Base-by-base conservation (phyloP, 2,113 vertebrate genomes). In the Motacilla tschutschensis region DNA sequence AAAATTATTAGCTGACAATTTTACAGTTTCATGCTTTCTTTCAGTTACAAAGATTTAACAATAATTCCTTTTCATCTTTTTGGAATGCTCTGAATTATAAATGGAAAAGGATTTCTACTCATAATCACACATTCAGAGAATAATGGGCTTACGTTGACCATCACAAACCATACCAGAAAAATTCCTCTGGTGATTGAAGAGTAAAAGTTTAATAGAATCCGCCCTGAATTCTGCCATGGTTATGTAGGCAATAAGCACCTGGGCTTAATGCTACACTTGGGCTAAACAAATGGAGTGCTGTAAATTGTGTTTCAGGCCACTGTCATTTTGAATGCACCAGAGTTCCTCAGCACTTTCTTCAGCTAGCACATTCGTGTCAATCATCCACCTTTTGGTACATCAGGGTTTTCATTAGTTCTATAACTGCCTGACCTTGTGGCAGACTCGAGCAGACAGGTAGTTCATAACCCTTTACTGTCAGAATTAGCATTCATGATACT, bases 401-500 rank as follows among this genome's bases (percentile, higher is more conserved):
- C 70, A 78, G 94, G 88, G 90, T 90, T 95, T 95, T 94, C 93
- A 94, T 96, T 94, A 96, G 87, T 83, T 95, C 60, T 92, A 6
- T 85, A 95, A 94, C 85, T 91, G 65, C 66, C 74, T 96, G 96
- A 97, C 96, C 96, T 97, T 97, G 95, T 85, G 88, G 83, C 55
- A 88, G 88, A 85, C 79, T 87, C 33, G 36, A 91, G 71, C 83
- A 85, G 87, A 94, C 94, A 96, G 94, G 92, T 95, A 97, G 96
- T 95, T 96, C 95, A 96, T 94, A 97, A 96, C 96, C 95, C 94
- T 96, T 95, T 94, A 92, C 93, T 95, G 87, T 95, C 87, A 95
- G 90, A 95, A 97, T 97, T 97, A 97, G 93, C 94, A 97, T 97
- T 97, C 94, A 91, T 96, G 95, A 93, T 95, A 92, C 91, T 88